Base-by-base conservation (phyloP, 2,888 invertebrate species). In the Mimas tiliae region DNA sequence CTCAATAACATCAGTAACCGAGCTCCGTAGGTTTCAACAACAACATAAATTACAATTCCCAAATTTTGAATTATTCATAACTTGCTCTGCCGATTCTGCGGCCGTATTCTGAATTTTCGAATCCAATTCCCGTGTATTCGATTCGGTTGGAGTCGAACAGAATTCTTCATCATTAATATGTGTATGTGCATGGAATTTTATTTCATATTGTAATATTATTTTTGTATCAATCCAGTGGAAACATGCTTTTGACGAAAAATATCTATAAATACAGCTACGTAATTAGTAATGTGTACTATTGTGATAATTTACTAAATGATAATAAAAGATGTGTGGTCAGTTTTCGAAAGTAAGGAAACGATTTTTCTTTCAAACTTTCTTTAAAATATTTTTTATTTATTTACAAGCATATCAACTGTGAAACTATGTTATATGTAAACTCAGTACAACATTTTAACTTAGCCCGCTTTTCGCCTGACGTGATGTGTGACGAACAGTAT, bases 41-140 rank as follows among this genome's bases (percentile, higher is more conserved):
- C 84, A 83, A 82, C 80, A 78, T 78, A 79, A 84, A 85, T 86
- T 82, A 84, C 80, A 77, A 83, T 80, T 78, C 71, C 70, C 75
- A 75, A 58, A 83, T 81, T 82, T 78, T 82, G 86, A 86, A 86
- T 86, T 73, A 87, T 86, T 86, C 85, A 86, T 86, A 78, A 75
- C 80, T 75, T 72, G 79, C 79, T 83, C 80, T 76, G 72, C 68
- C 71, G 69, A 77, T 72, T 67, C 67, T 21, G 66, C 65, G 63
- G 70, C 73, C 79, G 63, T 84, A 85, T 85, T 85, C 84, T 78
- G 78, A 67, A 68, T 52, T 47, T 53, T 50, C 33, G 55, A 55
- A 14, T 38, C 12, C 14, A 33, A 50, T 34, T 19, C 11, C 42
- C 33, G 45, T 63, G 19, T 62, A 50, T 62, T 51, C 58, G 50